A percentile compares a stretch with the other conserved stretches of the same genome.
phyloP scores from a whole-genome alignment of 2,113 vertebrate species.

The Amazona vittata region DNA sequence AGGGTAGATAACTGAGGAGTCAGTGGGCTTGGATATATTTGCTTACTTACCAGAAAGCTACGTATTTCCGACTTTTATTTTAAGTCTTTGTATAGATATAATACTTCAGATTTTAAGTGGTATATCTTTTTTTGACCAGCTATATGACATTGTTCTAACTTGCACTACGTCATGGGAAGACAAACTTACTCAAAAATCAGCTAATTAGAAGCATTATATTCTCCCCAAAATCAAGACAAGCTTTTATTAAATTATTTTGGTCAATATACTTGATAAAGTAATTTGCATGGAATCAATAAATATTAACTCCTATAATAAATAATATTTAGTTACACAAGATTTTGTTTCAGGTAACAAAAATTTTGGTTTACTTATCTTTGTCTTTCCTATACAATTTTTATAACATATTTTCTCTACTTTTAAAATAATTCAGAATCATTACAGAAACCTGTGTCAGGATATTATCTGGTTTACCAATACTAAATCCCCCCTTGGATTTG shows the following conservation, averaged over 20 bases:
- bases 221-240: not conserved
- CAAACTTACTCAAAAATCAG: not conserved
- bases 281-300: not conserved
- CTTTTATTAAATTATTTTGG: rapidly evolving
- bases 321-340: not conserved
- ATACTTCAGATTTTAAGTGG: not conserved
- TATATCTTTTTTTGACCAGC: not conserved
- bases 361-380: not conserved
- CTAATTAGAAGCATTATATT: not conserved
- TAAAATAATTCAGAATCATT: not conserved
- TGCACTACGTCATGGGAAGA: not conserved
- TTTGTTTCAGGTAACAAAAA: not conserved
- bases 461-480: not conserved
- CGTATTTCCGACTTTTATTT: not conserved
- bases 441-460: not conserved
- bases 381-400: not conserved
- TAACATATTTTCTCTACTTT: not conserved
- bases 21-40: not conserved
- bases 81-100: not conserved
- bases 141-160: not conserved
- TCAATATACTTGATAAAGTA: not conserved
- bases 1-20: not conserved
- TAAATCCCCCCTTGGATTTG: not conserved
- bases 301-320: not conserved
- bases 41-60: not conserved